Conservation (phyloP, 2,113 vertebrate species). For the human (Homo sapiens) region DNA sequence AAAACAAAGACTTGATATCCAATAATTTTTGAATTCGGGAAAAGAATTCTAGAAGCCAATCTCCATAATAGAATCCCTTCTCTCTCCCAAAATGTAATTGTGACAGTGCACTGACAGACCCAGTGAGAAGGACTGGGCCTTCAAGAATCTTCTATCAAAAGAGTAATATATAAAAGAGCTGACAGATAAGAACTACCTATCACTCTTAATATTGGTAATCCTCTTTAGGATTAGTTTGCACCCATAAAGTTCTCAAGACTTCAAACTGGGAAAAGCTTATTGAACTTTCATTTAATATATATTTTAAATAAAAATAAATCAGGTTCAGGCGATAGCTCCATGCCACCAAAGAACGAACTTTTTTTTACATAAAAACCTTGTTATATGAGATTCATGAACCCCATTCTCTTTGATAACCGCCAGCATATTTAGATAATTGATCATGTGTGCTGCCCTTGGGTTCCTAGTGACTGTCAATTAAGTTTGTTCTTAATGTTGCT, state of each 20-base stretch:
- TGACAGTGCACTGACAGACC: neutral
- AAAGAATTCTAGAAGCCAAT: neutral
- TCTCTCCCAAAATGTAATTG: neutral
- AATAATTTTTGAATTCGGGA: conserved; percentile 9
- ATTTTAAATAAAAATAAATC: conserved; percentile 57
- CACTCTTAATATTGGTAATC: conserved; percentile 29
- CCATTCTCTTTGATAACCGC: conserved; percentile 10
- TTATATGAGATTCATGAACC: conserved; percentile 63
- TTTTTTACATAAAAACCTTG: conserved; percentile 47
- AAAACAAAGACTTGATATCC: neutral
- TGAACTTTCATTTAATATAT: conserved; percentile 52
- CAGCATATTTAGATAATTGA: conserved; percentile 66
- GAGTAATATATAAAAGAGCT: conserved; percentile 26
- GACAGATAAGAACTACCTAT: neutral
- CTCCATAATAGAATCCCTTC: neutral
- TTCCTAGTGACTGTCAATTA: conserved; percentile 63
- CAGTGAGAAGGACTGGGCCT: neutral
- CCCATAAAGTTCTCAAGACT: conserved; percentile 42
- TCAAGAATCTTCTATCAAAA: conserved; percentile 36
- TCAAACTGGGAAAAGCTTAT: neutral
- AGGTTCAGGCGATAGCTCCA: neutral
- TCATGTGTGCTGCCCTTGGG: conserved; percentile 48
- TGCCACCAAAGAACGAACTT: conserved; percentile 34
- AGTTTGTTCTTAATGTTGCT: conserved; percentile 65
- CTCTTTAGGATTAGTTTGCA: conserved; percentile 16